These are phyloP conservation scores for Harpagoxenus sublaevis DNA, from an alignment of 2,888 invertebrate species.

Conservation along the genomic window DNA sequence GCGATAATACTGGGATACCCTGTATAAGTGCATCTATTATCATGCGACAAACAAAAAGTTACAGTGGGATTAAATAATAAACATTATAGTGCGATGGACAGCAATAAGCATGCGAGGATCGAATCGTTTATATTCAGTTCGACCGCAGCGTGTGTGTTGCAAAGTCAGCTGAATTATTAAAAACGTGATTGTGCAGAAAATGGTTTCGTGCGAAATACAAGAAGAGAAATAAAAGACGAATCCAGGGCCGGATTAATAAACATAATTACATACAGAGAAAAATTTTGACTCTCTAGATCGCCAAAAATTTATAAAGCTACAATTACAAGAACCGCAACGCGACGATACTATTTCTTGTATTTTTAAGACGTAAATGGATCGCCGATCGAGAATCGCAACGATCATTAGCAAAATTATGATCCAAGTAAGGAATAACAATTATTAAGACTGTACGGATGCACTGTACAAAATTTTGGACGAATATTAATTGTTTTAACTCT, in stretches of 20 bases:
- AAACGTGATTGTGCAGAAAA: slow-evolving; percentile 42
- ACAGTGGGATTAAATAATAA: slow-evolving; percentile 15
- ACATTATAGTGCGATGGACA: slow-evolving; percentile 7
- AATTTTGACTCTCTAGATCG: slow-evolving; percentile 15
- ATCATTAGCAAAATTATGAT: slow-evolving; percentile 25
- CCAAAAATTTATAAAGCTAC: slow-evolving; percentile 18
- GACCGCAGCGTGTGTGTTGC: slow-evolving; percentile 68
- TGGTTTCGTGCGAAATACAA: slow-evolving; percentile 37
- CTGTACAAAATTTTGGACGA: background rate
- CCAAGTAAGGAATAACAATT: slow-evolving; percentile 49
- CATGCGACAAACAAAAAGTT: slow-evolving; percentile 39
- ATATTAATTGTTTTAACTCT: background rate
- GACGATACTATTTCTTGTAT: slow-evolving; percentile 10
- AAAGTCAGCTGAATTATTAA: slow-evolving; percentile 38
- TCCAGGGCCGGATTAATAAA: slow-evolving; percentile 10
- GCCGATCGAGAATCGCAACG: background rate
- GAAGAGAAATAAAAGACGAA: slow-evolving; percentile 20
- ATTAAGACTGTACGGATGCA: background rate
- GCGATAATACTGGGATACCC: background rate
- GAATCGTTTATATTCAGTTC: slow-evolving; percentile 53
- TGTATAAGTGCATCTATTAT: slow-evolving; percentile 24
- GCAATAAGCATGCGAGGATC: slow-evolving; percentile 40
- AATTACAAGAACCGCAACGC: slow-evolving; percentile 20
- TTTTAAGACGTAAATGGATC: slow-evolving; percentile 6
- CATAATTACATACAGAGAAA: slow-evolving; percentile 10